Conservation (phyloP, 1,140 invertebrate genomes). For the Procambarus clarkii region DNA sequence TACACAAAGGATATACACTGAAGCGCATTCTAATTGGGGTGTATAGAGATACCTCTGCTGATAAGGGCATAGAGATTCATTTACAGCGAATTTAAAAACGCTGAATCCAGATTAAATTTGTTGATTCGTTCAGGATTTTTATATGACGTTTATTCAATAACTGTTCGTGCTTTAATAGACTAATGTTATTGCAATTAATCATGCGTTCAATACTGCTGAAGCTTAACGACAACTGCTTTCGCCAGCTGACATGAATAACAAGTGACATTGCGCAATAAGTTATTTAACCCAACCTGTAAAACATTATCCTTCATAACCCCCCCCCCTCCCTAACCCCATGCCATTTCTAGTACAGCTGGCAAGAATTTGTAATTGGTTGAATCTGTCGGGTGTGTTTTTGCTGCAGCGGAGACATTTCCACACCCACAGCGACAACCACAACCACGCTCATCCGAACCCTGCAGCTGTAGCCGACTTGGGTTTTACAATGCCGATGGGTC, state of each 20-base stretch:
- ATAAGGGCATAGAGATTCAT: not conserved
- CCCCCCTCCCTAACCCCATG: not conserved
- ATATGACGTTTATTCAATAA: too few species aligned
- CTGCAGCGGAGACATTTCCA: constrained; percentile 13
- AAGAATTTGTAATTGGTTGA: constrained; percentile 61
- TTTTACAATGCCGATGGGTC: not conserved
- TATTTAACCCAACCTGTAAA: not conserved
- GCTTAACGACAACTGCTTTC: not conserved
- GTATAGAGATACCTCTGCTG: constrained; percentile 40
- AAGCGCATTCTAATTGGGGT: constrained; percentile 59
- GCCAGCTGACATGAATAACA: too few species aligned
- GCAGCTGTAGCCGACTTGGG: constrained; percentile 32
- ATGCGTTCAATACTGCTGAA: not conserved
- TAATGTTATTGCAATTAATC: not conserved
- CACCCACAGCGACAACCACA: constrained; percentile 51
- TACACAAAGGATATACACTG: constrained; percentile 68
- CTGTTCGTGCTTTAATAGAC: too few species aligned
- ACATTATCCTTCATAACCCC: not conserved
- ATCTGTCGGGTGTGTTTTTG: constrained; percentile 46
- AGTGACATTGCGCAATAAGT: not conserved
- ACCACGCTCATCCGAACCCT: constrained; percentile 45
- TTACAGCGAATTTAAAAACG: too few species aligned
- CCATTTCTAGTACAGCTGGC: constrained; percentile 5
- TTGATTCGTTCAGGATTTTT: too few species aligned
- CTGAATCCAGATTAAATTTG: too few species aligned